Percentiles rank a stretch among this genome's conserved stretches.
Conservation (phyloP, 2,888 invertebrate species). For the Andrena haemorrhoa region DNA sequence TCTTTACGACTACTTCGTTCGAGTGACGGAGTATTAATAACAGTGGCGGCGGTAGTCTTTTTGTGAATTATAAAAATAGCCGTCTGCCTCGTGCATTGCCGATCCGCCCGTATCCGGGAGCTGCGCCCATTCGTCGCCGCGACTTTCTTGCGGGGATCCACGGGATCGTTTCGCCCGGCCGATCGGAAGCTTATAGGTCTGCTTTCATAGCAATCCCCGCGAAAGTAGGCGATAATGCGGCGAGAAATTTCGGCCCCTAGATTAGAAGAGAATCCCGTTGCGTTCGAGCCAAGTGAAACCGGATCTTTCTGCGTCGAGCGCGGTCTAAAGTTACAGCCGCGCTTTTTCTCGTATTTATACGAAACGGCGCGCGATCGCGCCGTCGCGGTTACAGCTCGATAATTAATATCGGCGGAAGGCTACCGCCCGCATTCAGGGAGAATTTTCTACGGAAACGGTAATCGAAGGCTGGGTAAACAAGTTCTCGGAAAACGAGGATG, state of each 20-base stretch:
- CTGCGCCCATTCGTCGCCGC: constrained; percentile 4
- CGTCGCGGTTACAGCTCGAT: background rate
- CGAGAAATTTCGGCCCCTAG: constrained; percentile 45
- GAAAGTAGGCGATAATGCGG: constrained; percentile 31
- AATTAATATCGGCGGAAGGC: constrained; percentile 1
- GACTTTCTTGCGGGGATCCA: background rate
- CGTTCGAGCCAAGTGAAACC: constrained; percentile 69
- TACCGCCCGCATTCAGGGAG: background rate
- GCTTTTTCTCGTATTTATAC: constrained; percentile 32
- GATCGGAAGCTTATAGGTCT: background rate
- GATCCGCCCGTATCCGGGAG: constrained; percentile 28
- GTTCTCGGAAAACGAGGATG: no score
- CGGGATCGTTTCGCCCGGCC: background rate
- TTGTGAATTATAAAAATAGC: constrained; percentile 65
- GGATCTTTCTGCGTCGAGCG: constrained; percentile 62
- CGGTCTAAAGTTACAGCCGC: constrained; percentile 54
- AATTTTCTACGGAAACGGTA: background rate
- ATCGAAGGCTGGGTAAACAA: background rate
- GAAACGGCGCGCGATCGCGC: constrained; percentile 11
- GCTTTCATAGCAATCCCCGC: background rate
- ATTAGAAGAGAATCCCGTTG: constrained; percentile 54
- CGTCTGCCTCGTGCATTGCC: background rate
- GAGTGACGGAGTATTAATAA: constrained; percentile 65
- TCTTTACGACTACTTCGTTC: constrained; percentile 42
- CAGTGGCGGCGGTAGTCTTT: constrained; percentile 42